Conservation (phyloP, 2,113 vertebrate genomes). For the Clarias gariepinus region DNA sequence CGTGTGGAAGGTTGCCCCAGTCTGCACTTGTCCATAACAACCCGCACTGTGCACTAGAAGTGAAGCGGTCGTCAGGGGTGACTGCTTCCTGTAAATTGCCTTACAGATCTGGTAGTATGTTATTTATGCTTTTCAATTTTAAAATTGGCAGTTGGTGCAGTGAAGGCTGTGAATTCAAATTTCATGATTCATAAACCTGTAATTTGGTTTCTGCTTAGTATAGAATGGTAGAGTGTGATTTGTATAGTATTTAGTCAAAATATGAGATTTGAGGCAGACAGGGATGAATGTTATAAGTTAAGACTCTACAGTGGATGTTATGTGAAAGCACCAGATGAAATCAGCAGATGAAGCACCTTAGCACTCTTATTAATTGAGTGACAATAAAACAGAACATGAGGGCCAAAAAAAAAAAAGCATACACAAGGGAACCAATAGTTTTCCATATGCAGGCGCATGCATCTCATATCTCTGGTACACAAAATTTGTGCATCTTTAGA, state of each 20-base stretch:
- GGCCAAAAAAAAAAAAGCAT: too few relatives aligned
- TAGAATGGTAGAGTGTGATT: not conserved
- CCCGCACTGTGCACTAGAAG: not conserved
- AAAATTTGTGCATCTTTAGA: too few relatives aligned
- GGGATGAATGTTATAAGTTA: not conserved
- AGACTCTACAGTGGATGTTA: not conserved
- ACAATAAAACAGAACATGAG: too few relatives aligned
- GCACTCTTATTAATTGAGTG: not conserved
- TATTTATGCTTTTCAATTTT: conserved; percentile 6
- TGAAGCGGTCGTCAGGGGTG: not conserved
- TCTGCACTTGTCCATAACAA: not conserved
- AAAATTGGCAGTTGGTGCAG: not conserved
- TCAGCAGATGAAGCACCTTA: not conserved
- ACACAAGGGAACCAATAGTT: too few relatives aligned
- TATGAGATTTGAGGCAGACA: not conserved
- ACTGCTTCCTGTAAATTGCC: not conserved
- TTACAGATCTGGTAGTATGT: not conserved
- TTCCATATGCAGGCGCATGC: too few relatives aligned
- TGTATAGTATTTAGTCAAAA: not conserved
- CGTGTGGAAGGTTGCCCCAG: not conserved
- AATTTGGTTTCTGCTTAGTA: not conserved
- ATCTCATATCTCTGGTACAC: too few relatives aligned
- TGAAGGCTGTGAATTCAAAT: not conserved
- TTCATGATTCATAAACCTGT: conserved; percentile 6
- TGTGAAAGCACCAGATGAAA: not conserved